Percentiles rank a stretch among this genome's conserved stretches.
phyloP scores from a whole-genome alignment of 2,888 invertebrate genomes.

The Ectemnius cavifrons region DNA sequence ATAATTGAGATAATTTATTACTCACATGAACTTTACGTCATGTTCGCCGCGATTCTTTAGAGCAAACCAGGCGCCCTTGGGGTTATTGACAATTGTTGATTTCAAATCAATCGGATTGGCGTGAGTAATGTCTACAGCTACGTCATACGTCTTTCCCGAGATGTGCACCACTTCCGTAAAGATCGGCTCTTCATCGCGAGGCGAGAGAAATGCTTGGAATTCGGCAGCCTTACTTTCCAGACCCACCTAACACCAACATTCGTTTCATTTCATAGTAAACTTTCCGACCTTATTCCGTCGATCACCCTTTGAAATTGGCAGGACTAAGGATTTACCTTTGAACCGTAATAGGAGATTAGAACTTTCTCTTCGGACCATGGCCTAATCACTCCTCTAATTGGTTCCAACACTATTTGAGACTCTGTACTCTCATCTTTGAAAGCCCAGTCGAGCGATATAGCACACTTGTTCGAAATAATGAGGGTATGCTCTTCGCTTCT shows the following conservation, averaged over 20 bases:
- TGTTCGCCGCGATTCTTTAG: constrained; percentile 82
- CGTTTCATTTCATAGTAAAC: background rate
- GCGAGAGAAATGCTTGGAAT: constrained; percentile 76
- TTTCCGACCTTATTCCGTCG: no score
- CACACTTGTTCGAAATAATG: constrained; percentile 81
- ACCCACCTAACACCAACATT: constrained; percentile 29
- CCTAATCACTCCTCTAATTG: constrained; percentile 51
- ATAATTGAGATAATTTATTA: no score
- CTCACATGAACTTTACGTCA: constrained; percentile 80
- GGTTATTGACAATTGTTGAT: constrained; percentile 81
- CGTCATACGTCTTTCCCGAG: constrained; percentile 82
- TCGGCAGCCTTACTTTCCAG: constrained; percentile 27
- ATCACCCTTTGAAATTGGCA: background rate
- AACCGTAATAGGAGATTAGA: constrained; percentile 49
- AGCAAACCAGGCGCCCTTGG: constrained; percentile 78
- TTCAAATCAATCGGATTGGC: constrained; percentile 81
- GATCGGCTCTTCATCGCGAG: constrained; percentile 78
- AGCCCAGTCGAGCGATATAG: constrained; percentile 81
- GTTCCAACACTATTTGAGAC: constrained; percentile 69
- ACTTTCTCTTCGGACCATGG: constrained; percentile 36
- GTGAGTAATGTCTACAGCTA: constrained; percentile 80
- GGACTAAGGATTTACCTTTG: constrained; percentile 14
- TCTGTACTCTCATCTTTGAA: constrained; percentile 73
- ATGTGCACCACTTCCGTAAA: constrained; percentile 77
- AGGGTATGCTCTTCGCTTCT: constrained; percentile 79